Base-by-base conservation (phyloP, 2,888 invertebrate species). In the Diploptera punctata region DNA sequence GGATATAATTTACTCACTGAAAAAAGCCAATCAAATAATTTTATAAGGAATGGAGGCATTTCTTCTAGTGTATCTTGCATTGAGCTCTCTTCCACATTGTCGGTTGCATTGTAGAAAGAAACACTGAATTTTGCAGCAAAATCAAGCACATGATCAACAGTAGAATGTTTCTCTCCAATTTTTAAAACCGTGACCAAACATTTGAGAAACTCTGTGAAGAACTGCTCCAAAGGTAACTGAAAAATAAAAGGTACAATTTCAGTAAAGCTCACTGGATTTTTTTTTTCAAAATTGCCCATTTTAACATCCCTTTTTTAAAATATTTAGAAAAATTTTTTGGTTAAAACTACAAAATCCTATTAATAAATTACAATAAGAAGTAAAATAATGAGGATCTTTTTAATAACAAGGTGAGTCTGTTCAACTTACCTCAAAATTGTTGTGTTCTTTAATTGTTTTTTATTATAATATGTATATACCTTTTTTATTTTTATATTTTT, bases 81-180 rank as follows among this genome's bases (percentile, higher is more conserved):
- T 52, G 85, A 84, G n/a, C 77, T 76, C 60, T 76, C 74, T 1
- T 75, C 75, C 3, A 74, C 67, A 3, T 75, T 54, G 0, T 60
- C 65, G 0, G 76, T 67, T 76, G 87, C 86, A 26, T 67, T 90
- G 84, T 0, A 88, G 86, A 1, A 24, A 26, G 54, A 38, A 18
- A 88, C 86, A 61, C 89, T 87, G 81, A 92, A 93, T 75, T 89
- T 90, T 0, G 92, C 89, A 26, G 90, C 88, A 83, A 93, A 94
- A 74, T 89, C 86, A 1, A 94, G 82, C 0, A 89, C 88, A 44
- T 90, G 85, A 77, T 92, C 90, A 0, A 93, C 89, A 78, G 87
- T 87, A 9, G 89, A 87, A 79, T 91, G 90, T 16, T 88, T 87
- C 76, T 93, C 91, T 24, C 57, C 57, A 18, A 33, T 43, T 19